Evolutionary conservation across 2,888 invertebrate species (phyloP), one percentile per base, ranked within the genome.

Genomic region (Tolmerus cingulatus): DNA sequence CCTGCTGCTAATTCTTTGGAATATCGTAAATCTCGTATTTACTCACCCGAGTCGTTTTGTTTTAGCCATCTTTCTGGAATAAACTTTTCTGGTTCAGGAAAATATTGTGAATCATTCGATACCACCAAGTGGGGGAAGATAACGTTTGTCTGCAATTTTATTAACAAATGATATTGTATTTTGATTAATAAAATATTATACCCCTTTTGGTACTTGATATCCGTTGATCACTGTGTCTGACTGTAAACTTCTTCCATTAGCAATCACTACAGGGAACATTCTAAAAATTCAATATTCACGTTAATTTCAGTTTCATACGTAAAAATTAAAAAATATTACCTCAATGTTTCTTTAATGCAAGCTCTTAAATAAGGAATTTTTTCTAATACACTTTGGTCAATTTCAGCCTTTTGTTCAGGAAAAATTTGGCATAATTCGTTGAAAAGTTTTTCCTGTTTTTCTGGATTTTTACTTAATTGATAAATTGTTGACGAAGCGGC

Each of bases 51-150:
- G 89, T 93, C 92, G 81, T 81, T 74, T 89, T 93, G 93, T 90
- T 96, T 94, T 81, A 97, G 90, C 97, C 97, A 97, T 89, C 97
- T 93, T 91, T 97, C 96, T 0, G 97, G 97, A 76, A 95, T 91
- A 91, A 96, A 97, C 88, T 93, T 93, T 84, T 95, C 93, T 7
- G 97, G 96, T 82, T 95, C 94, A 2, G 95, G 94, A 90, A 97
- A 96, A 92, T 96, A 96, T 90, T 95, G 93, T 87, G 95, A 94
- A 90, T 94, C 95, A 91, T 96, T 95, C 86, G 96, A 96, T 89
- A 97, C 94, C 30, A 96, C 95, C 92, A 96, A 95, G 92, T 96
- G 96, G 86, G 96, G 96, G 90, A 97, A 95, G 89, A 97, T 96
- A 51, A 97, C 94, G 92, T 96, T 95, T 0, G 96, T 96, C 97